Percentiles rank a stretch among this genome's conserved stretches.
Evolutionary conservation across 2,797 vertebrate species (phyloP).

Genomic region (Erithacus rubecula): DNA sequence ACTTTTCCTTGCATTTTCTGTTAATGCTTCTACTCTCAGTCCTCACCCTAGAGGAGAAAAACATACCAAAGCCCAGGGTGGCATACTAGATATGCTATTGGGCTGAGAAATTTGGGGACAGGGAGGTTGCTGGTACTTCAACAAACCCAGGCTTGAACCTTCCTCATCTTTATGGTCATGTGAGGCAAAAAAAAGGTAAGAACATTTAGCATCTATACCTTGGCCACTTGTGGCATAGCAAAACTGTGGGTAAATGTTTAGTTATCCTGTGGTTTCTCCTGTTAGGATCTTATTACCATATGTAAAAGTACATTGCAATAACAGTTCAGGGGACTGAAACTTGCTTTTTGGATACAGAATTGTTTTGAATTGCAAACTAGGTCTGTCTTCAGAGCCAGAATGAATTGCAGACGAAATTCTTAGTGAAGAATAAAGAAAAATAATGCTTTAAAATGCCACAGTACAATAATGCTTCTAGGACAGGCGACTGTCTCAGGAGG

Average conservation of each 20-base stretch:
- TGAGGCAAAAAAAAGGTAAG: slow-evolving; percentile 17
- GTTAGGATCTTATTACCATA: not conserved
- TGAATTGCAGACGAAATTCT: not conserved
- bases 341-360: not conserved
- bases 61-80: not conserved
- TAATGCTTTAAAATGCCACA: not conserved
- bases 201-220: not conserved
- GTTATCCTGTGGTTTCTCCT: not conserved
- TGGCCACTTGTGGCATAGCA: not conserved
- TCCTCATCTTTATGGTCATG: not conserved
- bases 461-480: not conserved
- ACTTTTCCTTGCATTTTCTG: not conserved
- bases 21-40: not conserved
- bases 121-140: not conserved
- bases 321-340: not conserved
- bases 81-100: not conserved
- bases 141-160: not conserved
- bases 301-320: not conserved
- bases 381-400: not conserved
- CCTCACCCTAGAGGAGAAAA: not conserved
- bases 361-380: not conserved
- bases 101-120: not conserved
- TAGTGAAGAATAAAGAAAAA: not conserved
- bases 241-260: not conserved
- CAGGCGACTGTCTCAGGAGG: not conserved